These are phyloP conservation scores for Sebastes trivittatus DNA, from an alignment of 2,797 vertebrate species.

Conservation along the genomic window DNA sequence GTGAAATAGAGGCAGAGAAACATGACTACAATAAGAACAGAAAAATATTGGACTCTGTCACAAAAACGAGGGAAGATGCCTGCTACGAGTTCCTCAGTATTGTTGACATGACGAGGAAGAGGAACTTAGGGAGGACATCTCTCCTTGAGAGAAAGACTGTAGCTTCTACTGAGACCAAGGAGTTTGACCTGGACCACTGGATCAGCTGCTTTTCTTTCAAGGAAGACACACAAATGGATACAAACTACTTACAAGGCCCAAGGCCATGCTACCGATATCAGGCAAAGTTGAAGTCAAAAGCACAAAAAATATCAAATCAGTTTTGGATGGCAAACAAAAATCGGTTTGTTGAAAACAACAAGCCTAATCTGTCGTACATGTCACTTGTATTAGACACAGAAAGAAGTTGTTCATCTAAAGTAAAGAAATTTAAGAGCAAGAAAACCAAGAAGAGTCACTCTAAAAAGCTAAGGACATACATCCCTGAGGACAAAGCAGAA, in stretches of 20 bases:
- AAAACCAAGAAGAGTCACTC: slow-evolving; percentile 9
- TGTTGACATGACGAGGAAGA: background rate
- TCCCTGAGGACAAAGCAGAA: background rate
- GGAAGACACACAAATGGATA: background rate
- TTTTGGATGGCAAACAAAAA: slow-evolving; percentile 21
- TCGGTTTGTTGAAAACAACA: background rate
- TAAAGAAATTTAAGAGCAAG: slow-evolving; percentile 8
- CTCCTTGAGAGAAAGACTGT: background rate
- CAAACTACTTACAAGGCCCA: background rate
- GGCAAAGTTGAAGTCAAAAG: slow-evolving; percentile 6
- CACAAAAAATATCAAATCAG: background rate
- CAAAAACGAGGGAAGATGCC: slow-evolving; percentile 21
- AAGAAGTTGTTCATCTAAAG: background rate
- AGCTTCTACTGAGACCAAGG: background rate
- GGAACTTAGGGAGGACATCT: slow-evolving; percentile 1
- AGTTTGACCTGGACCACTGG: slow-evolving; percentile 17
- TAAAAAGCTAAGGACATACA: slow-evolving; percentile 14
- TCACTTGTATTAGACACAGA: slow-evolving; percentile 32
- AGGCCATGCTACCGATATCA: slow-evolving; percentile 13
- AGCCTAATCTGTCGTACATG: slow-evolving; percentile 13
- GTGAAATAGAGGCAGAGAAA: background rate
- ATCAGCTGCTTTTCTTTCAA: slow-evolving; percentile 44
- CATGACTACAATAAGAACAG: slow-evolving; percentile 4
- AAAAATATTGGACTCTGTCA: slow-evolving; percentile 23
- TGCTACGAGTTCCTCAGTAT: slow-evolving; percentile 4